These are phyloP conservation scores for Zophobas morio DNA, from an alignment of 1,140 invertebrate species.

Conservation along the genomic window DNA sequence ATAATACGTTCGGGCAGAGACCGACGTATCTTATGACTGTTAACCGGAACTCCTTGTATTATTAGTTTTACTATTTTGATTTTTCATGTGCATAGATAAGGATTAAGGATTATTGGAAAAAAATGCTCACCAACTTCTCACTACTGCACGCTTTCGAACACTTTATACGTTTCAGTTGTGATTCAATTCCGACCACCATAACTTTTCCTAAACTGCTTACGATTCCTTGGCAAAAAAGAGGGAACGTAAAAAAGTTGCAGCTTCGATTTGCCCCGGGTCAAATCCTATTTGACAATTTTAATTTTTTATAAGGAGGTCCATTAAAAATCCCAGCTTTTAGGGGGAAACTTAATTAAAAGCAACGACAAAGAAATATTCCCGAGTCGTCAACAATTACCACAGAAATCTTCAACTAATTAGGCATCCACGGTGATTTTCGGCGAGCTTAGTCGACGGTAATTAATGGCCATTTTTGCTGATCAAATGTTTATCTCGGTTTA, in stretches of 20 bases:
- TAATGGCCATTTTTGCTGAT: not conserved
- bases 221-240: slow-evolving; percentile 26
- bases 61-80: no score
- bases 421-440: not conserved
- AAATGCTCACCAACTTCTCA: no score
- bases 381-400: not conserved
- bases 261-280: slow-evolving; percentile 20
- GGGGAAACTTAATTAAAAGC: slow-evolving; percentile 25
- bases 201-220: slow-evolving; percentile 37
- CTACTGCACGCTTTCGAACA: slow-evolving; percentile 3
- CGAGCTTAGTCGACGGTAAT: no score
- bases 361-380: not conserved
- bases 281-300: slow-evolving; percentile 39
- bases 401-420: not conserved
- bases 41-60: no score
- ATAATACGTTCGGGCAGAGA: no score
- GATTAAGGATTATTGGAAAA: no score
- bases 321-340: slow-evolving; percentile 7
- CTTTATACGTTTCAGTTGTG: slow-evolving; percentile 14
- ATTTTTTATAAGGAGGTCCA: slow-evolving; percentile 26
- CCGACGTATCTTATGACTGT: no score
- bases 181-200: slow-evolving; percentile 26
- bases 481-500: no score
- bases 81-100: no score
- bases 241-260: slow-evolving; percentile 20